Percentiles rank a stretch among this genome's conserved stretches.
phyloP scores from a whole-genome alignment of 2,888 invertebrate genomes.

The Bimastos eiseni region DNA sequence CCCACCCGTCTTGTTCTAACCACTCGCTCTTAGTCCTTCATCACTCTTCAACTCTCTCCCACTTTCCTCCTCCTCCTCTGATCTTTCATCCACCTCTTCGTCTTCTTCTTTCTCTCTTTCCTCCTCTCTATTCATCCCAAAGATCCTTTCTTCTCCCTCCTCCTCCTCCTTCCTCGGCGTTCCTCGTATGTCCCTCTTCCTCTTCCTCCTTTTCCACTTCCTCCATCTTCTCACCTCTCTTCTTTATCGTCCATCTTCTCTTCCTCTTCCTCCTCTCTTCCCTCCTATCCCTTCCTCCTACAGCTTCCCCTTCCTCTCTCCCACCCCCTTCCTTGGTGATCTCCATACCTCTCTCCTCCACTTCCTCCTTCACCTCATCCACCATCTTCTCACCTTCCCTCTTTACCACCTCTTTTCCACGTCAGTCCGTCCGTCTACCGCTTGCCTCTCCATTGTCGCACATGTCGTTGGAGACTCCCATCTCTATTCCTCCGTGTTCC shows the following conservation, averaged over 20 bases:
- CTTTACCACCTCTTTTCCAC: too few species aligned
- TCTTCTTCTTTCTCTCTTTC: too few species aligned
- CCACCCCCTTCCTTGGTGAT: background rate
- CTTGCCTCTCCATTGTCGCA: slow-evolving; percentile 36
- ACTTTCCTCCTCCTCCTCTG: background rate
- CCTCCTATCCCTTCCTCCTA: background rate
- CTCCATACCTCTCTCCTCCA: too few species aligned
- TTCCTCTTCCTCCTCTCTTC: background rate
- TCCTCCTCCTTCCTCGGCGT: too few species aligned
- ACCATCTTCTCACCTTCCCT: background rate
- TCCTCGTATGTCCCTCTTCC: too few species aligned
- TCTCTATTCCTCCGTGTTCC: slow-evolving; percentile 31
- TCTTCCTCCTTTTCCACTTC: background rate
- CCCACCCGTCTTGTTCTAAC: too few species aligned
- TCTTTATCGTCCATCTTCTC: background rate
- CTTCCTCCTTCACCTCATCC: background rate
- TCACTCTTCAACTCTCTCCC: too few species aligned
- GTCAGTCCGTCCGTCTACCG: background rate
- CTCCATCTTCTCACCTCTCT: background rate
- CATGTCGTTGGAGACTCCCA: slow-evolving; percentile 31
- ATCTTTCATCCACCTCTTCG: background rate
- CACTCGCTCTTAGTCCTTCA: too few species aligned
- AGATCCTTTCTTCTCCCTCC: too few species aligned
- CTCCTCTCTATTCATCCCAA: too few species aligned
- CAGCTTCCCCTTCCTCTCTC: background rate